Conservation (phyloP, 2,113 vertebrate genomes). For the Falco punctatus region DNA sequence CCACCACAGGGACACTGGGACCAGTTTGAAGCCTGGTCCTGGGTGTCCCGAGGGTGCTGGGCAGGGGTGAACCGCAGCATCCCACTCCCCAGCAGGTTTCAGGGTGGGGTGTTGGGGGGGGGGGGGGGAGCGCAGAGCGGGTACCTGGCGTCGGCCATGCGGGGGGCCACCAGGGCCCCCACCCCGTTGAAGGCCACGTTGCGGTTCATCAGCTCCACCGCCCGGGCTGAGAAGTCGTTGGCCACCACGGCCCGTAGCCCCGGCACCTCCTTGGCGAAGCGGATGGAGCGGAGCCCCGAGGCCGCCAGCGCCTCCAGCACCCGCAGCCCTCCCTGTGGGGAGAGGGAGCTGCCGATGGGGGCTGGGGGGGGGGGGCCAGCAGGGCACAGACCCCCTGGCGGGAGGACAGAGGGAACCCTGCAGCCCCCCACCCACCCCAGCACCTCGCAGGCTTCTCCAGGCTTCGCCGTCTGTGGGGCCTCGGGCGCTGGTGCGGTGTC, state of each 20-base stretch:
- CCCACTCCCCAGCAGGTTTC: neutral
- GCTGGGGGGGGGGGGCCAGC: neutral
- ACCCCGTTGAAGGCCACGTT: constrained; percentile 85
- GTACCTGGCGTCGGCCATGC: constrained; percentile 89
- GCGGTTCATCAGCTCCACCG: constrained; percentile 80
- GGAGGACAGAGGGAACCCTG: too few relatives aligned
- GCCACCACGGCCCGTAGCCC: constrained; percentile 85
- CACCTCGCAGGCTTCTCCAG: constrained; percentile 83
- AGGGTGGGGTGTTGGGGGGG: too few relatives aligned
- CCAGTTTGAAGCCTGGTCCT: neutral
- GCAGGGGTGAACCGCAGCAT: too few relatives aligned
- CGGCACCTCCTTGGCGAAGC: constrained; percentile 90
- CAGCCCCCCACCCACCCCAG: too few relatives aligned
- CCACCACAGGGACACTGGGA: neutral
- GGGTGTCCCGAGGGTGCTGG: neutral
- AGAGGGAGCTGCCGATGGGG: neutral
- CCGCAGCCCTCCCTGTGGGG: constrained; percentile 76
- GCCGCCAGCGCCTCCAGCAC: constrained; percentile 91
- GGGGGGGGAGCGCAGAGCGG: neutral
- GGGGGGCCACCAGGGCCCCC: constrained; percentile 79
- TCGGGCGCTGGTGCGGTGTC: neutral
- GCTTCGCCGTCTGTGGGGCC: constrained; percentile 3
- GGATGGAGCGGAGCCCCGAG: constrained; percentile 89
- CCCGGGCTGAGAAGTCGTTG: constrained; percentile 86
- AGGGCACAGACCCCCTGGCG: too few relatives aligned